These are phyloP conservation scores for Anthoscopus minutus DNA, from an alignment of 2,113 vertebrate species.

Conservation along the genomic window DNA sequence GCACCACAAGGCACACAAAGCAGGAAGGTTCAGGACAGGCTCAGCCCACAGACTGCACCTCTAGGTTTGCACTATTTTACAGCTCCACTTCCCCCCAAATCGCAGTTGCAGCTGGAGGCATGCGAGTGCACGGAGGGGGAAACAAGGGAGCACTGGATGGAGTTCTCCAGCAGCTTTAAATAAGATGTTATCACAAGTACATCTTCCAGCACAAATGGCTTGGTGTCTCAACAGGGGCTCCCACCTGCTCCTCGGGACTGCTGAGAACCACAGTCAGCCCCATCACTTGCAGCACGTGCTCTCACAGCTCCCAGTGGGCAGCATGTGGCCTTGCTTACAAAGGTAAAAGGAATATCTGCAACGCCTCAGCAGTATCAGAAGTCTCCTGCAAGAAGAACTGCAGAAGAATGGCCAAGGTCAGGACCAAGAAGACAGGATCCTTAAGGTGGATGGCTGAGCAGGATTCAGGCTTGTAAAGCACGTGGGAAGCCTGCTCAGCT, in stretches of 20 bases:
- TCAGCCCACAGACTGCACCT: background rate
- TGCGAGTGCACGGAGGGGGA: accelerated
- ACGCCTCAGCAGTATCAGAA: background rate
- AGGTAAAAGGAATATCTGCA: background rate
- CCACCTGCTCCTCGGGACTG: background rate
- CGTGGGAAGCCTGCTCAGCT: background rate
- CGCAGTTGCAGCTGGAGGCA: accelerated
- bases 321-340: background rate
- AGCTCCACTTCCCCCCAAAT: background rate
- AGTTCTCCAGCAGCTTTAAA: background rate
- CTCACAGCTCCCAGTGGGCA: background rate
- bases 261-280: accelerated
- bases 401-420: background rate
- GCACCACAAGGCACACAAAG: background rate
- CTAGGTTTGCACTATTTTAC: background rate
- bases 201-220: background rate
- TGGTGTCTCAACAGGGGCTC: background rate
- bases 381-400: background rate
- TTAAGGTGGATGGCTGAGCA: background rate
- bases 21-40: background rate
- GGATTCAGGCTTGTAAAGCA: background rate
- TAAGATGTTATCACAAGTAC: background rate
- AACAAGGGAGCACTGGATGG: background rate
- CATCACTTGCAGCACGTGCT: accelerated
- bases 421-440: background rate